Evolutionary conservation across 2,888 invertebrate species (phyloP).

Genomic region (Heliconius sara): DNA sequence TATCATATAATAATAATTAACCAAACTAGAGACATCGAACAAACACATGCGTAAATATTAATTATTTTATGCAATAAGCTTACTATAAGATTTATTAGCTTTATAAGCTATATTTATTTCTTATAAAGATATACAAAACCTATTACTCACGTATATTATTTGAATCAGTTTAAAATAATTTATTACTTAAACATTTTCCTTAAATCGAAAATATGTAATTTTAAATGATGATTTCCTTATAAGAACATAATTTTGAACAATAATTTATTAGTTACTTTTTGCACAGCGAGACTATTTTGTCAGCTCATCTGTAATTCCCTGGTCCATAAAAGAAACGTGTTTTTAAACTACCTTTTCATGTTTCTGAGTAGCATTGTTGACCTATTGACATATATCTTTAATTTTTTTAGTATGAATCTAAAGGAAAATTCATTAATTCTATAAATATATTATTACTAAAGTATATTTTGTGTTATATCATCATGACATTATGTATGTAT

Average conservation of each 20-base stretch:
- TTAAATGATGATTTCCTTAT: slow-evolving; percentile 5
- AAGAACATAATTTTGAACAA: neutral
- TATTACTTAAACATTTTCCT: neutral
- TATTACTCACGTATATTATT: neutral
- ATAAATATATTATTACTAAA: neutral
- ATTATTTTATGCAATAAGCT: too few relatives aligned
- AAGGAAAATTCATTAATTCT: neutral
- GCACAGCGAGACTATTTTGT: slow-evolving; percentile 13
- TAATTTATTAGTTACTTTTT: slow-evolving; percentile 10
- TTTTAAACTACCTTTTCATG: slow-evolving; percentile 15
- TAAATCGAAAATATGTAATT: slow-evolving; percentile 5
- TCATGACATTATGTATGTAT: neutral
- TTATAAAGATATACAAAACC: neutral
- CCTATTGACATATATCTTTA: slow-evolving; percentile 20
- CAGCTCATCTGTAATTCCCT: slow-evolving; percentile 23
- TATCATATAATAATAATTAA: too few relatives aligned
- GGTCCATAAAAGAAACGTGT: neutral
- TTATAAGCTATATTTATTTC: neutral
- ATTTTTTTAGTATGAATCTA: neutral
- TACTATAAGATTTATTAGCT: neutral
- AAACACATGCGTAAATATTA: too few relatives aligned
- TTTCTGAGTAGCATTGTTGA: slow-evolving; percentile 2
- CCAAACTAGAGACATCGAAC: too few relatives aligned
- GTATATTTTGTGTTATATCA: neutral
- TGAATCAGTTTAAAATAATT: neutral